Evolutionary conservation across 2,888 invertebrate genomes (phyloP), one percentile per base, ranked within the genome.

Genomic region (Bimastos eiseni): DNA sequence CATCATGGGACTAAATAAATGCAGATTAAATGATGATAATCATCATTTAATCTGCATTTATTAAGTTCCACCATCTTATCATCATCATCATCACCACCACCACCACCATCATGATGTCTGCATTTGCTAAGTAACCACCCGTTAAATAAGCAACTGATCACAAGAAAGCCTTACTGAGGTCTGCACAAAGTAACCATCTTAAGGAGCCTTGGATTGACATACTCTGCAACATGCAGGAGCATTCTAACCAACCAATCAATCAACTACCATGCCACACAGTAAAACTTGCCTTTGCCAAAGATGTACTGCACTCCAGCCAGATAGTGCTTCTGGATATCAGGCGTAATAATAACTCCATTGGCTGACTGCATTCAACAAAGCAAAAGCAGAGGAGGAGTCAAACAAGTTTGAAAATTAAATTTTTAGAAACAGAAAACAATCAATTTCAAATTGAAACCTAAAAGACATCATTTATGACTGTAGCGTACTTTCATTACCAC

Each of bases 251-350:
- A 37, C 11, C n/a, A 13, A 41, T n/a, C n/a, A n/a, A n/a, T n/a
- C n/a, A n/a, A n/a, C n/a, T n/a, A n/a, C n/a, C n/a, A 38, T 24
- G 30, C 33, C 34, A n/a, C 34, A 36, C n/a, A 30, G 84, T 24
- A 37, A 17, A 55, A 90, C 91, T 90, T 93, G 92, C 98, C 98
- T 91, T 96, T 95, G 17, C 97, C 96, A 92, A 98, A 96, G 94
- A 98, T 97, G 94, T 97, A 96, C 93, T 97, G 96, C 93, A 97
- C 97, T 0, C 97, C 95, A 0, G 97, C 97, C 92, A 98, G 96
- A 95, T 98, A 98, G 93, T 96, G 97, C 93, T 97, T 96, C 94
- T 98, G 97, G 36, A 97, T 95, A 37, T 96, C 96, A 86, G 86
- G 36, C 6, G 86, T 86, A 17, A 86, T 86, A 86, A 30, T 34